Evolutionary conservation across 2,888 invertebrate species (phyloP).

Genomic region (Chaetogeoica ovagalla): DNA sequence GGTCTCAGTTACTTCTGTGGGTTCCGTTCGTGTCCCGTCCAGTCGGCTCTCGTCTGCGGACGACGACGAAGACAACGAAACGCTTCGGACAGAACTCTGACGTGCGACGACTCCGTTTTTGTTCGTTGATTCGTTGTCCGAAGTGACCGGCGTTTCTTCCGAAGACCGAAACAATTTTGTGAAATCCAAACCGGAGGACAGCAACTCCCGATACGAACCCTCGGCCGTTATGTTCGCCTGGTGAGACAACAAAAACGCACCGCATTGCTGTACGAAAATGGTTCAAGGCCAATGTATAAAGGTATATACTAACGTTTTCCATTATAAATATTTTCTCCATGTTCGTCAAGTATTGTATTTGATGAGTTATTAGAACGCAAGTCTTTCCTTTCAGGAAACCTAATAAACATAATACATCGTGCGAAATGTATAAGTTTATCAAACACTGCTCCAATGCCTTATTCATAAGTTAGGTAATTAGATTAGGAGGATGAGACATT

Average conservation of each 20-base stretch:
- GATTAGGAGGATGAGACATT: too few species aligned
- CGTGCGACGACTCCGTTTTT: background rate
- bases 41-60: background rate
- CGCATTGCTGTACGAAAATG: background rate
- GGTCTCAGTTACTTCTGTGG: conserved; percentile 63
- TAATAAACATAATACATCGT: conserved; percentile 52
- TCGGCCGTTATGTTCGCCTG: conserved; percentile 62
- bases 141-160: conserved; percentile 58
- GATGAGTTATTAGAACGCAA: conserved; percentile 79
- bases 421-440: too few species aligned
- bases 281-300: background rate
- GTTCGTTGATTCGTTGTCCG: background rate
- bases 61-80: background rate
- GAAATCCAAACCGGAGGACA: conserved; percentile 76
- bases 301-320: conserved; percentile 59
- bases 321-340: conserved; percentile 66
- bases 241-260: background rate
- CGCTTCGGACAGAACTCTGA: background rate
- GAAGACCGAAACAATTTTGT: conserved; percentile 68
- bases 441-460: too few species aligned
- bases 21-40: conserved; percentile 6
- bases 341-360: conserved; percentile 74
- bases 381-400: conserved; percentile 69
- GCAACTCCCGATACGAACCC: conserved; percentile 71
- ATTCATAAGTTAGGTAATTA: too few species aligned